Percentiles rank a stretch among this genome's conserved stretches.
phyloP scores from a whole-genome alignment of 2,113 vertebrate genomes.

The Taurulus bubalis region DNA sequence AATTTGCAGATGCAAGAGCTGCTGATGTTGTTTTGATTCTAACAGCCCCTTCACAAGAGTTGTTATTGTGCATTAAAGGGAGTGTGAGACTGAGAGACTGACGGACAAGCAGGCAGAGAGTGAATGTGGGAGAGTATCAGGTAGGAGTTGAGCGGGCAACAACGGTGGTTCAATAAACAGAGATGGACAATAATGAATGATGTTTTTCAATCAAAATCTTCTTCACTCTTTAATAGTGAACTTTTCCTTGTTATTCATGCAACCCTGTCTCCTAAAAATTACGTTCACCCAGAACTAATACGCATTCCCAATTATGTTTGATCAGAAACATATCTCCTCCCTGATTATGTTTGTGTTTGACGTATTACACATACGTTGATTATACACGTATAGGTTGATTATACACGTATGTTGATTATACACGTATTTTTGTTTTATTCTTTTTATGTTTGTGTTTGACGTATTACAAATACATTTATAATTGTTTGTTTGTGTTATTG shows the following conservation, averaged over 20 bases:
- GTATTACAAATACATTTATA: no score
- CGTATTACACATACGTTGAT: no score
- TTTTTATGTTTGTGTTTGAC: no score
- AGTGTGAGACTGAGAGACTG: slow-evolving; percentile 68
- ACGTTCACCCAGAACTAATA: no score
- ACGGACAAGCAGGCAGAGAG: slow-evolving; percentile 50
- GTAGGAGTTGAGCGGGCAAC: slow-evolving; percentile 30
- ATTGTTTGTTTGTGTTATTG: no score
- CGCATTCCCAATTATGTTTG: no score
- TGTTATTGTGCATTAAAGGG: slow-evolving; percentile 81
- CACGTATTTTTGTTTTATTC: no score
- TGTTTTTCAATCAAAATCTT: slow-evolving; percentile 59
- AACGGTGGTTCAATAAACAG: slow-evolving; percentile 35
- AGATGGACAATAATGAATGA: slow-evolving; percentile 67
- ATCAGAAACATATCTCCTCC: no score
- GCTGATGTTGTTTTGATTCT: slow-evolving; percentile 84
- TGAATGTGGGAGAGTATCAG: slow-evolving; percentile 40
- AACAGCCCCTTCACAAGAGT: slow-evolving; percentile 82
- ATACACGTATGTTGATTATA: no score
- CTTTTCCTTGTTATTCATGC: slow-evolving; percentile 69
- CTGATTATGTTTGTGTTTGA: no score
- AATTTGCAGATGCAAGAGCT: slow-evolving; percentile 84
- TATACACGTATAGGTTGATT: no score
- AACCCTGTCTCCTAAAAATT: no score
- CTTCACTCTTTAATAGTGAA: slow-evolving; percentile 40